phyloP scores from a whole-genome alignment of 2,888 invertebrate species.

The Idaea dimidiata region DNA sequence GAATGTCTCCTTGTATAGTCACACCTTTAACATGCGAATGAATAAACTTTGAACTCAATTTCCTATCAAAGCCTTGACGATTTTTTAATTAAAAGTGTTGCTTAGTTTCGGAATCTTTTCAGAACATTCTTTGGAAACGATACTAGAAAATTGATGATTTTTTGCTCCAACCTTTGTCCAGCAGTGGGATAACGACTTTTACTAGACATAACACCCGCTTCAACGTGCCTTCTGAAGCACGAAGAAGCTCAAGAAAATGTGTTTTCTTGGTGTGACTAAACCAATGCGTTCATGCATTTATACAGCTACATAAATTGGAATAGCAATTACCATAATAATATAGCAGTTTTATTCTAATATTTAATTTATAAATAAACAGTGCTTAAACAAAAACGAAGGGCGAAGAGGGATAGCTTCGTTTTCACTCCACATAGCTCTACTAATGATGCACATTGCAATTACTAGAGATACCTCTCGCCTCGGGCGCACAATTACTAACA shows the following conservation, averaged over 20 bases:
- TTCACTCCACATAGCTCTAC: slow-evolving; percentile 25
- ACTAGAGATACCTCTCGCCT: slow-evolving; percentile 40
- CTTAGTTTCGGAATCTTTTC: background rate
- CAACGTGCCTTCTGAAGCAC: too few species aligned
- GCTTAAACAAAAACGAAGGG: slow-evolving; percentile 5
- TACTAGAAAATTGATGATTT: background rate
- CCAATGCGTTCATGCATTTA: too few species aligned
- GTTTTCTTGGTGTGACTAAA: too few species aligned
- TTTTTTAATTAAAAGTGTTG: slow-evolving; percentile 7
- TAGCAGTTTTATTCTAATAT: too few species aligned
- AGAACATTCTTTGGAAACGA: background rate
- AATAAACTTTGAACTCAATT: slow-evolving; percentile 36
- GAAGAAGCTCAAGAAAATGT: too few species aligned
- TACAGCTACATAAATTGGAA: too few species aligned
- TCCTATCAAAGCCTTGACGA: slow-evolving; percentile 21
- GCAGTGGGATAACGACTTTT: too few species aligned
- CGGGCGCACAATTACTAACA: slow-evolving; percentile 44
- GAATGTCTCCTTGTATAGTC: slow-evolving; percentile 53
- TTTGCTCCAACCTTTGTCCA: too few species aligned
- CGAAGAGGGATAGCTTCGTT: slow-evolving; percentile 17
- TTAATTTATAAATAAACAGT: slow-evolving; percentile 2
- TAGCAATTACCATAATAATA: too few species aligned
- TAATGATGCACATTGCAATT: slow-evolving; percentile 60
- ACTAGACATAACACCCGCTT: too few species aligned
- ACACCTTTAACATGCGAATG: slow-evolving; percentile 40